Evolutionary conservation across 1,140 invertebrate genomes (phyloP).

Genomic region (Trichonephila clavata): DNA sequence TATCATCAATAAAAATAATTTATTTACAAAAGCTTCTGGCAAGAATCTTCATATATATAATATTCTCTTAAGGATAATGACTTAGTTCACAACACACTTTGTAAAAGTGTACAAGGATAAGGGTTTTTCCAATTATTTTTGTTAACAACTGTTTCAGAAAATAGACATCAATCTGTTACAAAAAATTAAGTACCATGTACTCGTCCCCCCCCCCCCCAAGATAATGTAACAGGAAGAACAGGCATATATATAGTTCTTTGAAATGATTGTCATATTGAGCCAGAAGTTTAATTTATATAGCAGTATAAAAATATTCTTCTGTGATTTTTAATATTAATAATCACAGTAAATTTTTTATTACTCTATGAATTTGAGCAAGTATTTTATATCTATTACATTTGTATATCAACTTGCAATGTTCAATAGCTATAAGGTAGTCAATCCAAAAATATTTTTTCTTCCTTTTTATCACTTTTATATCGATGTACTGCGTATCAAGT

Average conservation of each 20-base stretch:
- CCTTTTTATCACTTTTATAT: background rate
- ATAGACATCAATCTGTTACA: conserved; percentile 46
- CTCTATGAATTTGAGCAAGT: conserved; percentile 57
- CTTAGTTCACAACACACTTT: conserved; percentile 73
- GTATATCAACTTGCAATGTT: background rate
- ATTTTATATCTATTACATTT: background rate
- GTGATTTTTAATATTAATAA: conserved; percentile 3
- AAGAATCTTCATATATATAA: conserved; percentile 61
- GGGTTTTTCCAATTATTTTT: background rate
- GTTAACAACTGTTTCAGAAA: conserved; percentile 52
- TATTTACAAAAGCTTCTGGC: conserved; percentile 73
- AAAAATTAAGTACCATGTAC: conserved; percentile 71
- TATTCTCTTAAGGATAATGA: conserved; percentile 51
- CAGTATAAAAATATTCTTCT: conserved; percentile 58
- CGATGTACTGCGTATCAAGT: background rate
- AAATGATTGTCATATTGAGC: conserved; percentile 52
- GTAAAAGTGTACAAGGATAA: conserved; percentile 33
- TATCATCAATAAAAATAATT: conserved; percentile 72
- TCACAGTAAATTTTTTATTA: conserved; percentile 29
- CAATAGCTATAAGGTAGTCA: background rate
- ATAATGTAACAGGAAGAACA: conserved; percentile 50
- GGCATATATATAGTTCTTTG: conserved; percentile 21
- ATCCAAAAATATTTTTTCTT: conserved; percentile 18
- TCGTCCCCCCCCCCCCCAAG: background rate
- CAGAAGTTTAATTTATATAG: background rate